Evolutionary conservation across 2,888 invertebrate genomes (phyloP), one percentile per base, ranked within the genome.

Genomic region (Lissonota sp.): DNA sequence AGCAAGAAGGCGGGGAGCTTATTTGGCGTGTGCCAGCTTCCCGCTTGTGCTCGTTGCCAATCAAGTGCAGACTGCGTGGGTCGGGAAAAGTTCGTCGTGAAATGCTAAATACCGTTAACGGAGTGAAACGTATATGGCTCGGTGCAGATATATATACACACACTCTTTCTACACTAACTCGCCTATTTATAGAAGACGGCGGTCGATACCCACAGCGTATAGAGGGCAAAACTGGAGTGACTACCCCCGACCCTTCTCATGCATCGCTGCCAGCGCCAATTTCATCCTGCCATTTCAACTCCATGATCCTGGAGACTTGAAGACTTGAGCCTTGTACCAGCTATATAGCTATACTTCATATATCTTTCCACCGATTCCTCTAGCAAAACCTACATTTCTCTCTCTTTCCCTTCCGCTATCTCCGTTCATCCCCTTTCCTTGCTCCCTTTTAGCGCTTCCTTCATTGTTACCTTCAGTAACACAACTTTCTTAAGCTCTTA

Each of bases 71-170:
- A 53, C 60, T 63, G 39, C 53, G 53, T 46, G 40, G 14, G 60
- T 16, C 6, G 14, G 82, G 70, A 78, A 72, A 84, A 85, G 83
- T 87, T 87, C 83, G 79, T 85, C 82, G 86, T 81, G 85, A 88
- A 88, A 90, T 86, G 86, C 83, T 88, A 89, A 90, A 88, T 89
- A 89, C 85, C 86, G 79, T 70, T 83, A 83, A 85, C 86, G 83
- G 63, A 44, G 49, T 73, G 49, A 57, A 51, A 58, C 71, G 69
- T 57, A 40, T 40, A 49, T 51, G 44, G 46, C 16, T 14, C 44
- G 14, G 42, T 51, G 14, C 53, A 53, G 14, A 53, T 5, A 6
- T 6, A 53, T 14, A 53, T 2, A 14, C 53, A 7, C 6, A 26
- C 10, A 10, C 57, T 37, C 69, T 44, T 16, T 55, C 16, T 39